These are phyloP conservation scores for Nematolebias whitei DNA, from an alignment of 2,113 vertebrate species.

Conservation along the genomic window DNA sequence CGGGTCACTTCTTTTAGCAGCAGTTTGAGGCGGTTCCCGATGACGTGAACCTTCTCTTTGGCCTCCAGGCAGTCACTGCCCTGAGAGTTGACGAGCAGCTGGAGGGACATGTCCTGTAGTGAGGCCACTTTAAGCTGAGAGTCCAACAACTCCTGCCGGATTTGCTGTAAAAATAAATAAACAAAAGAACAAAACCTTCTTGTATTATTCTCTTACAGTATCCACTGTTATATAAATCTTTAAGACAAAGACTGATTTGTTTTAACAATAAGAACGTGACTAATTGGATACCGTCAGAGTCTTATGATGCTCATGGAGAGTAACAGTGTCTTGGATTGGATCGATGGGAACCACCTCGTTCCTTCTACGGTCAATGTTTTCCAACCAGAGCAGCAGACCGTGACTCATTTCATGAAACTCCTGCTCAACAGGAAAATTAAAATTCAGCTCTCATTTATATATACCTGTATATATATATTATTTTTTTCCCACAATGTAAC, in stretches of 20 bases:
- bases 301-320: conserved; percentile 87
- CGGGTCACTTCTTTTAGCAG: conserved; percentile 92
- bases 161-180: conserved; percentile 82
- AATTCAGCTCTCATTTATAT: background rate
- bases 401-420: conserved; percentile 99
- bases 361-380: conserved; percentile 96
- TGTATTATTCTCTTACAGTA: background rate
- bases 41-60: conserved; percentile 97
- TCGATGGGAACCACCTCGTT: conserved; percentile 91
- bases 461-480: too few species aligned
- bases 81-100: conserved; percentile 92
- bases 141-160: conserved; percentile 91
- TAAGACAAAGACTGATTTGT: too few species aligned
- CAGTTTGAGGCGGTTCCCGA: conserved; percentile 94
- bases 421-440: conserved; percentile 64
- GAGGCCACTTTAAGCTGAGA: conserved; percentile 91
- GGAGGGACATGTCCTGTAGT: conserved; percentile 94
- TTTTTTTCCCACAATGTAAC: background rate
- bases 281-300: conserved; percentile 85
- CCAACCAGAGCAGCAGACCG: conserved; percentile 92
- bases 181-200: too few species aligned
- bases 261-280: too few species aligned
- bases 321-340: conserved; percentile 84
- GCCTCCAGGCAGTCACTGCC: conserved; percentile 95
- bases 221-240: background rate